Conservation (phyloP, 2,888 invertebrate genomes). For the Trissolcus brochymenae region DNA sequence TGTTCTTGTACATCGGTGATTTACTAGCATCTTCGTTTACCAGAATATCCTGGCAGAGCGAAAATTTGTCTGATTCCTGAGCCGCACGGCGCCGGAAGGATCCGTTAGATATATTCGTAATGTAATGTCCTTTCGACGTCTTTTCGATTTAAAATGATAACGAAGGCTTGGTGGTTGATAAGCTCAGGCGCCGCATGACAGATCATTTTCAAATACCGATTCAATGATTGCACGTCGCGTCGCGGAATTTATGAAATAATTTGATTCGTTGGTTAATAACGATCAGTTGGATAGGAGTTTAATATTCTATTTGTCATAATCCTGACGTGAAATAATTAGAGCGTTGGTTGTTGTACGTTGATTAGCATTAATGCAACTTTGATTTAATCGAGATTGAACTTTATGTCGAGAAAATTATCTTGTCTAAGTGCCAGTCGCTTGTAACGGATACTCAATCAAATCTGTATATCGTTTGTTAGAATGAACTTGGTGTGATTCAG, state of each 20-base stretch:
- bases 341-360: too few relatives aligned
- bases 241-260: too few relatives aligned
- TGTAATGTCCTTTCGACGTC: conserved; percentile 26
- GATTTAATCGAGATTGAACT: conserved; percentile 27
- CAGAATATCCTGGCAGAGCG: conserved; percentile 51
- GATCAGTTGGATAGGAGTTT: neutral
- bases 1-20: conserved; percentile 68
- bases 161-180: conserved; percentile 28
- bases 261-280: too few relatives aligned
- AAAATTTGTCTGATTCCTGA: conserved; percentile 67
- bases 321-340: neutral
- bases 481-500: conserved; percentile 22
- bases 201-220: conserved; percentile 20
- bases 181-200: conserved; percentile 21
- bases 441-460: conserved; percentile 30
- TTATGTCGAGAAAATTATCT: conserved; percentile 14
- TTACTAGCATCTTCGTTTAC: conserved; percentile 64
- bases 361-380: conserved; percentile 24
- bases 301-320: neutral
- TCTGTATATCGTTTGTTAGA: conserved; percentile 17
- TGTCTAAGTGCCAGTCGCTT: conserved; percentile 26
- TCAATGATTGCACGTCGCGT: conserved; percentile 12
- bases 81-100: conserved; percentile 51
- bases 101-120: conserved; percentile 61
- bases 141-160: conserved; percentile 35